Percentiles rank a stretch among this genome's conserved stretches.
Conservation (phyloP, 2,113 vertebrate species). For the Grallaria varia region DNA sequence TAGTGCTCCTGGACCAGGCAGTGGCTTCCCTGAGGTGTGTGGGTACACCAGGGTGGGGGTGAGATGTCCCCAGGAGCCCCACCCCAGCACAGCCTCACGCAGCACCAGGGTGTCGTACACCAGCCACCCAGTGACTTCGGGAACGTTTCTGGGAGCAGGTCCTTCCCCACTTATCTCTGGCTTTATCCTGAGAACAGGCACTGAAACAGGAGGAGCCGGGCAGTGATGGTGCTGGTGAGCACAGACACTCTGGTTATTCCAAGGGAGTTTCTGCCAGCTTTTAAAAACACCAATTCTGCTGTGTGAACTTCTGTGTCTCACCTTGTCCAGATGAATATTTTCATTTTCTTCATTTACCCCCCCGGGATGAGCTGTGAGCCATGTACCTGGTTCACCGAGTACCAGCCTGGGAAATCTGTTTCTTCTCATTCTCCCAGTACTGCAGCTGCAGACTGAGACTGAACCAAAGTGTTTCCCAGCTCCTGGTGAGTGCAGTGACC, state of each 20-base stretch:
- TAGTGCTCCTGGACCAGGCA: neutral
- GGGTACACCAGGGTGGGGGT: neutral
- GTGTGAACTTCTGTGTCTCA: neutral
- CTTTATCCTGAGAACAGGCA: neutral
- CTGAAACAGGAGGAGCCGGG: neutral
- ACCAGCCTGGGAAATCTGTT: neutral
- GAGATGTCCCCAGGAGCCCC: neutral
- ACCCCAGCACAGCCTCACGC: neutral
- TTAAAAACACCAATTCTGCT: neutral
- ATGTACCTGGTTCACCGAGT: fast-evolving
- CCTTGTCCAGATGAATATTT: neutral
- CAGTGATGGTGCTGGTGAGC: fast-evolving
- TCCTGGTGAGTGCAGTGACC: neutral
- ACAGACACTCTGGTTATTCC: neutral
- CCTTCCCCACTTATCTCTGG: neutral
- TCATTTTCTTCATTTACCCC: neutral
- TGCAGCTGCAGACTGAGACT: neutral
- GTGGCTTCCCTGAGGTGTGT: neutral
- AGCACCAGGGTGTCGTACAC: neutral
- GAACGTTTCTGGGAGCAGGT: neutral
- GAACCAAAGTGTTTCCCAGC: neutral
- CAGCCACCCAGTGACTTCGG: neutral
- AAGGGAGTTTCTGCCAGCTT: neutral
- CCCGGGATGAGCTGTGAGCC: neutral
- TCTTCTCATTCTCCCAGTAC: neutral